These are phyloP conservation scores for Caenorhabditis japonica DNA, from an alignment of 2,888 invertebrate genomes.

Conservation along the genomic window DNA sequence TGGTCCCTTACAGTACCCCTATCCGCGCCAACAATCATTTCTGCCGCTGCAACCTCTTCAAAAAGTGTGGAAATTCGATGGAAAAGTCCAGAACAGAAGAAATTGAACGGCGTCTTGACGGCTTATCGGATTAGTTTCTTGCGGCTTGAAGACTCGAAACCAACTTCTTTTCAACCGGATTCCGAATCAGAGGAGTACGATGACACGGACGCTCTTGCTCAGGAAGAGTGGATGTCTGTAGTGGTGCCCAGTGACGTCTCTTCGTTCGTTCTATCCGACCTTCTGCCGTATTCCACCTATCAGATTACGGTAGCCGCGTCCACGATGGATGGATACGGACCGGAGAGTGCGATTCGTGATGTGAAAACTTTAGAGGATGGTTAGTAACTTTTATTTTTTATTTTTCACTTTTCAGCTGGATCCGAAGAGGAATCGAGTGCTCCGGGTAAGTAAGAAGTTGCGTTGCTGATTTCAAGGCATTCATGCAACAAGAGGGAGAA, in stretches of 20 bases:
- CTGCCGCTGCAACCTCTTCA: constrained; percentile 88
- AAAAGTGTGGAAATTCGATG: constrained; percentile 91
- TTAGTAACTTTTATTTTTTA: constrained; percentile 82
- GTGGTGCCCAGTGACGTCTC: constrained; percentile 38
- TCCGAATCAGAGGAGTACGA: constrained; percentile 79
- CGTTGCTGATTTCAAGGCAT: background rate
- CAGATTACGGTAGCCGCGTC: constrained; percentile 95
- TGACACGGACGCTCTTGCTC: constrained; percentile 41
- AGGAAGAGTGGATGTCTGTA: constrained; percentile 31
- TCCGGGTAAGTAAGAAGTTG: constrained; percentile 33
- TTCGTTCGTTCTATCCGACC: constrained; percentile 49
- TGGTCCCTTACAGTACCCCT: constrained; percentile 85
- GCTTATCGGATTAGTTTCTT: constrained; percentile 47
- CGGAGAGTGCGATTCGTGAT: constrained; percentile 87
- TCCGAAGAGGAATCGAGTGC: constrained; percentile 46
- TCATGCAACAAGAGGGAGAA: constrained; percentile 11
- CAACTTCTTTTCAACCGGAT: background rate
- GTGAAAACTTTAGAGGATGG: constrained; percentile 98
- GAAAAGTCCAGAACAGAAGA: constrained; percentile 91
- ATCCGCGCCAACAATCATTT: constrained; percentile 94
- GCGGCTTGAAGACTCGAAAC: constrained; percentile 22
- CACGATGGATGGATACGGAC: constrained; percentile 91
- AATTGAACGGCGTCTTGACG: constrained; percentile 84
- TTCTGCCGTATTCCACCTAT: constrained; percentile 84
- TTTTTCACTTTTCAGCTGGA: constrained; percentile 59